phyloP scores from a whole-genome alignment of 2,888 invertebrate species.

The Ectemnius continuus region DNA sequence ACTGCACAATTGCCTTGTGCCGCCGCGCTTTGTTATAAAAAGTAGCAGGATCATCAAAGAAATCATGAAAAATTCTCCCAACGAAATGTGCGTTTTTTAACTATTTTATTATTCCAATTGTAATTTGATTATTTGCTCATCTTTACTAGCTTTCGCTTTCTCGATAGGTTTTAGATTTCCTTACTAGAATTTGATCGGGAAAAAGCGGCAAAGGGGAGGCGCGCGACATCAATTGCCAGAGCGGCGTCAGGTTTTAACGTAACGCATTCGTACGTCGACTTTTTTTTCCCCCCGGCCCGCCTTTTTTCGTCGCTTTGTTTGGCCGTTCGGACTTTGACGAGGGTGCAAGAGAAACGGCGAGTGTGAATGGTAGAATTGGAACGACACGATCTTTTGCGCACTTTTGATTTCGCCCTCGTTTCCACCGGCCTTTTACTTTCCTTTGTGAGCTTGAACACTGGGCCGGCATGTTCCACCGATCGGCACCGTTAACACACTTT shows the following conservation, averaged over 20 bases:
- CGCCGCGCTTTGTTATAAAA: too few relatives aligned
- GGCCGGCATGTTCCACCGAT: too few relatives aligned
- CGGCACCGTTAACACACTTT: conserved; percentile 3
- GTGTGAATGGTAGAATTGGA: background rate
- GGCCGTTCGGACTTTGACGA: background rate
- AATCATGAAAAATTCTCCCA: background rate
- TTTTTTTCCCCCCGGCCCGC: background rate
- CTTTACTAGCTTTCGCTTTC: too few relatives aligned
- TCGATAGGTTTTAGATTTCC: too few relatives aligned
- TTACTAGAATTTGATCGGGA: too few relatives aligned
- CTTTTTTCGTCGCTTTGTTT: background rate
- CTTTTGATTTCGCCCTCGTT: background rate
- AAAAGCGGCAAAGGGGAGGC: too few relatives aligned
- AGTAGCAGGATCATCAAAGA: background rate
- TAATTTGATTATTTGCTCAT: background rate
- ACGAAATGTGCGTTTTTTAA: too few relatives aligned
- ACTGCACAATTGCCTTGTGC: conserved; percentile 23
- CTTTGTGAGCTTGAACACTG: background rate
- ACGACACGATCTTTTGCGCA: background rate
- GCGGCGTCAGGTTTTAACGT: background rate
- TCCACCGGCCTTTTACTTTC: background rate
- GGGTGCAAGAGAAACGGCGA: background rate
- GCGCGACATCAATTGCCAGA: background rate
- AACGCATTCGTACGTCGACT: background rate
- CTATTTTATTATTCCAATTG: too few relatives aligned